Evolutionary conservation across 53 echinoderm and acorn worm species (phyloP).

Genomic region (Holothuria leucospilota): DNA sequence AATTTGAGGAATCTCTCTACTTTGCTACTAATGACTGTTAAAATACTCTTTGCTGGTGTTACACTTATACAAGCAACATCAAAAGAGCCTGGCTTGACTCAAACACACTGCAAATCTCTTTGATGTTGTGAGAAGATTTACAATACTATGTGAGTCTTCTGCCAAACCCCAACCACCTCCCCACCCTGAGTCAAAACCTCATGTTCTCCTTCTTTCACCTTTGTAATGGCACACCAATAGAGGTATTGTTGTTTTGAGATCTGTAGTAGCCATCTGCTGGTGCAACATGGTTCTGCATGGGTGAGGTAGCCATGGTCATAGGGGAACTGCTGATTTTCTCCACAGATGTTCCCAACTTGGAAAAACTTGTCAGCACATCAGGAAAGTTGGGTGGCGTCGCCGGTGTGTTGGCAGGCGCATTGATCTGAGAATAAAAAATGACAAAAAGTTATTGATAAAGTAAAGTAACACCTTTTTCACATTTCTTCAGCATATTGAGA

Average conservation of each 20-base stretch:
- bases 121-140: too few relatives aligned
- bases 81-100: too few relatives aligned
- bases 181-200: conserved; percentile 20
- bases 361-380: conserved; percentile 91
- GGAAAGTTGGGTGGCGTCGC: conserved; percentile 99
- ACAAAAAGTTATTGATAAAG: conserved; percentile 2
- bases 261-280: conserved; percentile 55
- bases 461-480: too few relatives aligned
- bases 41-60: too few relatives aligned
- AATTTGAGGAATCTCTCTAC: too few relatives aligned
- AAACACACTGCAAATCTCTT: too few relatives aligned
- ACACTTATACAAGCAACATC: too few relatives aligned
- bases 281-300: conserved; percentile 69
- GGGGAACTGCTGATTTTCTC: conserved; percentile 88
- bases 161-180: not conserved
- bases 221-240: conserved; percentile 71
- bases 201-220: conserved; percentile 65
- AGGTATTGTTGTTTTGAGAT: conserved; percentile 77
- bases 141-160: too few relatives aligned
- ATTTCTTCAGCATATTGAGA: not conserved
- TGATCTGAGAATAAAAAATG: conserved; percentile 69
- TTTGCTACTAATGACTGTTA: too few relatives aligned
- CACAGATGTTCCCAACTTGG: conserved; percentile 85
- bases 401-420: conserved; percentile 98
- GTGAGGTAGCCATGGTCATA: conserved; percentile 80